Conservation (phyloP, 2,797 vertebrate species). For the Chrosomus eos region DNA sequence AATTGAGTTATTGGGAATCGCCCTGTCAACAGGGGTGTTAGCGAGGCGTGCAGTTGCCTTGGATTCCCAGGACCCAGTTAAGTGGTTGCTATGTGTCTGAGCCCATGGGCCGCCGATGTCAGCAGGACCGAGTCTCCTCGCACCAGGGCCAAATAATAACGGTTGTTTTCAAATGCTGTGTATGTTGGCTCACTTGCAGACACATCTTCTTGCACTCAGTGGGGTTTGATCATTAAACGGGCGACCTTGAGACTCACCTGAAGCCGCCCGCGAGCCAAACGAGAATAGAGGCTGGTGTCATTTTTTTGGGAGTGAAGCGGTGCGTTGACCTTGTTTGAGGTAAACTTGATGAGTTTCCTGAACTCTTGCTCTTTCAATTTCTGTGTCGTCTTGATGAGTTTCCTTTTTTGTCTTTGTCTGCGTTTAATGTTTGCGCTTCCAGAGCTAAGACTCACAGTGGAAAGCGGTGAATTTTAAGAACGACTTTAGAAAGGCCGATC, state of each 20-base stretch:
- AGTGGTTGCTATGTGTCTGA: conserved; percentile 64
- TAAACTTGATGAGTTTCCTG: conserved; percentile 44
- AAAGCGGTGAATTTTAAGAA: conserved; percentile 31
- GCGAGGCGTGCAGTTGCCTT: conserved; percentile 64
- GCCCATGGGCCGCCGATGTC: conserved; percentile 58
- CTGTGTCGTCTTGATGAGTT: conserved; percentile 14
- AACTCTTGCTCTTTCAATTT: conserved; percentile 31
- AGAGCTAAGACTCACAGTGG: conserved; percentile 3
- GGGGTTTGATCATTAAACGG: conserved; percentile 1
- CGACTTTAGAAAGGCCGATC: background rate
- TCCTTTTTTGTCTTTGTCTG: conserved; percentile 9
- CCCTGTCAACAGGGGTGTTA: conserved; percentile 63
- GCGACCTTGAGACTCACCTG: conserved; percentile 27
- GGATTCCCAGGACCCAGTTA: conserved; percentile 65
- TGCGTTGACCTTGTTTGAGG: conserved; percentile 27
- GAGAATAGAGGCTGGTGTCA: conserved; percentile 18
- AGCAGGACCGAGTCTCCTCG: conserved; percentile 62
- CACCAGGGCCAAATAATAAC: conserved; percentile 40
- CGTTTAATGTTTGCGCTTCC: conserved; percentile 7
- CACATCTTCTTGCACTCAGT: conserved; percentile 32
- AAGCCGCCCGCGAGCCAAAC: background rate
- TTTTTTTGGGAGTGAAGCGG: conserved; percentile 9
- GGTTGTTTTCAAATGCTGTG: conserved; percentile 40
- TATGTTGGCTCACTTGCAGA: conserved; percentile 62
- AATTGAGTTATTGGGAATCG: conserved; percentile 65